Percentiles rank a stretch among this genome's conserved stretches.
phyloP scores from a whole-genome alignment of 2,888 invertebrate species.

The Panorpa germanica region DNA sequence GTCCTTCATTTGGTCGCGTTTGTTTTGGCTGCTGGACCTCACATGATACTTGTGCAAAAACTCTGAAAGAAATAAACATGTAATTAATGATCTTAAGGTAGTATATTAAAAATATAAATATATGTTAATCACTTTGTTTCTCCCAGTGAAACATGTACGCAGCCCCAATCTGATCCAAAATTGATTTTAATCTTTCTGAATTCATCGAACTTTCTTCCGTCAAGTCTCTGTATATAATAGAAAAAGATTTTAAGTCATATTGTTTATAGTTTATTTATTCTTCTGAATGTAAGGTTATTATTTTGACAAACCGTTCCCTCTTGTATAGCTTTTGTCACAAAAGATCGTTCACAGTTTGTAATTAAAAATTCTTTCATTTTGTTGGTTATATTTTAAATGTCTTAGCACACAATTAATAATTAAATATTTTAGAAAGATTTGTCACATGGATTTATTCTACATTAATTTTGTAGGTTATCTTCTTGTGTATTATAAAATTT shows the following conservation, averaged over 20 bases:
- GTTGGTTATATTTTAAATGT: too few relatives aligned
- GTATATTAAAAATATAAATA: conserved; percentile 1
- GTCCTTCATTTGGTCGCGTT: conserved; percentile 76
- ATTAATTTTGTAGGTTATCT: too few relatives aligned
- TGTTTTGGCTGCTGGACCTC: conserved; percentile 72
- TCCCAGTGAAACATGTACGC: conserved; percentile 57
- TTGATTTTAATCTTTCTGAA: conserved; percentile 48
- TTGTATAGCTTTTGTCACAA: conserved; percentile 40
- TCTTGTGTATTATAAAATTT: too few relatives aligned
- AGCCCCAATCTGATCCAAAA: conserved; percentile 72
- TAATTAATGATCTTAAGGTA: conserved; percentile 1
- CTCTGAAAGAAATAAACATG: conserved; percentile 30
- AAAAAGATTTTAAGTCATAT: neutral
- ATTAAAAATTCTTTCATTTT: conserved; percentile 44
- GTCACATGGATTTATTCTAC: too few relatives aligned
- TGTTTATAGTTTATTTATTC: neutral
- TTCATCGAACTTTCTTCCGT: conserved; percentile 58
- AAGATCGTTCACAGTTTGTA: conserved; percentile 52
- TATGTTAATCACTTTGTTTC: conserved; percentile 43
- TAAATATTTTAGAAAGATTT: too few relatives aligned
- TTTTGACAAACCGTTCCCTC: conserved; percentile 37
- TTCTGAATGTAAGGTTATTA: conserved; percentile 6
- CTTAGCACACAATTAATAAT: too few relatives aligned
- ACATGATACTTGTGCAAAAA: conserved; percentile 73
- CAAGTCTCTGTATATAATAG: conserved; percentile 39